These are phyloP conservation scores for Micronycteris hirsuta DNA, from an alignment of 2,113 vertebrate species.

Conservation along the genomic window DNA sequence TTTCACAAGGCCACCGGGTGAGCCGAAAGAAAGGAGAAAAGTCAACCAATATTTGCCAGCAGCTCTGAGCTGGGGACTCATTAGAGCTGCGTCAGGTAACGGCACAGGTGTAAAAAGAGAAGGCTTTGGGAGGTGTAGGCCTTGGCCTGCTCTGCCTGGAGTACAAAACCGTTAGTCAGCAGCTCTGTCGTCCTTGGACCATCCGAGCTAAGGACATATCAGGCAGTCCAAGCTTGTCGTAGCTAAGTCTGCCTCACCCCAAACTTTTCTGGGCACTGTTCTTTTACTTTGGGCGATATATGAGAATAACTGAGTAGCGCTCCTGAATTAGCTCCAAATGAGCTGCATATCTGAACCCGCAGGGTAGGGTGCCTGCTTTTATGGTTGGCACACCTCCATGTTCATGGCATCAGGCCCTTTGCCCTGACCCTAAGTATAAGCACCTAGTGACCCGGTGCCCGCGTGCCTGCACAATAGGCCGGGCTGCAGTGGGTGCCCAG, in stretches of 20 bases:
- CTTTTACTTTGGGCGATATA: neutral
- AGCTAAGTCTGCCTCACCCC: neutral
- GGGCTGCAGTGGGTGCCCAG: neutral
- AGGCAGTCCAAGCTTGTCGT: neutral
- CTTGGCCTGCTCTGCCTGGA: neutral
- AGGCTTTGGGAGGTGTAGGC: neutral
- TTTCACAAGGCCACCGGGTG: neutral
- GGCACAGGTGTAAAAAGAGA: neutral
- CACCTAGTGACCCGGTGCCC: neutral
- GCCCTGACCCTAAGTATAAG: neutral
- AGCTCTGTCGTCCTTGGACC: neutral
- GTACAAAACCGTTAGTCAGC: neutral
- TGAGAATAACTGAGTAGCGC: neutral
- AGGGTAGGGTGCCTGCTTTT: neutral
- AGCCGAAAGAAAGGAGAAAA: slow-evolving; percentile 36
- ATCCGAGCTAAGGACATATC: neutral
- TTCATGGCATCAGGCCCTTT: neutral
- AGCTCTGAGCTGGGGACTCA: neutral
- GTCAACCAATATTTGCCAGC: neutral
- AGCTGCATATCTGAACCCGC: neutral
- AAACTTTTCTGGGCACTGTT: neutral
- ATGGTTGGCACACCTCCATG: neutral
- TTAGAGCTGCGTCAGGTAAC: neutral
- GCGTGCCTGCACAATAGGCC: neutral
- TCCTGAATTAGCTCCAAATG: neutral